phyloP scores from a whole-genome alignment of 1,140 invertebrate genomes.

The Hetaerina americana region DNA sequence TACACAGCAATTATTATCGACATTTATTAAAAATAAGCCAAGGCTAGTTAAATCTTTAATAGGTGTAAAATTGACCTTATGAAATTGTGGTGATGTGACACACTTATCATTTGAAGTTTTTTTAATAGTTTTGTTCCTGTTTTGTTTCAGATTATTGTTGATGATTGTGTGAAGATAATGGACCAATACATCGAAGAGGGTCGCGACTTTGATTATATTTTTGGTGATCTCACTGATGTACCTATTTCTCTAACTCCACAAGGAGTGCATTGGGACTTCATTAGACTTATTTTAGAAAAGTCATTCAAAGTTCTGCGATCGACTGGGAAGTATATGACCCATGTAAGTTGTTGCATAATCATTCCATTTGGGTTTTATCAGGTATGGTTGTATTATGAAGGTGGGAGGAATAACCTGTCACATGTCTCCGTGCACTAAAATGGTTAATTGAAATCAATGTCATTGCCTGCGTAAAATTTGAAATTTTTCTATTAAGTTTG shows the following conservation, averaged over 20 bases:
- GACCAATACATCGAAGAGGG: constrained; percentile 62
- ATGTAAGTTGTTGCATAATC: constrained; percentile 63
- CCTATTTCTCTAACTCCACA: constrained; percentile 63
- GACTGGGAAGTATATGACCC: constrained; percentile 77
- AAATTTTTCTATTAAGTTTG: too few species aligned
- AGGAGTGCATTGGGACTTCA: constrained; percentile 76
- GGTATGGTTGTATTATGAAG: too few species aligned
- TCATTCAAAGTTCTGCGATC: constrained; percentile 65
- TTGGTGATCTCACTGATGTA: constrained; percentile 86
- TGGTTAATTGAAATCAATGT: too few species aligned
- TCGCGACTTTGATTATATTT: constrained; percentile 81
- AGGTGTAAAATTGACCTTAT: too few species aligned
- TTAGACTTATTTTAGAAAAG: constrained; percentile 65
- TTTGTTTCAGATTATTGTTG: constrained; percentile 64
- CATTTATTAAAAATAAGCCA: too few species aligned
- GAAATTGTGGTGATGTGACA: too few species aligned
- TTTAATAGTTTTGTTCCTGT: constrained; percentile 13
- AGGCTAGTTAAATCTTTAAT: too few species aligned
- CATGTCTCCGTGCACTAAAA: too few species aligned
- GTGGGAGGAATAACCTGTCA: too few species aligned
- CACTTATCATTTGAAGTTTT: constrained; percentile 9
- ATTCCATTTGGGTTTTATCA: too few species aligned
- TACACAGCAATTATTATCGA: too few species aligned
- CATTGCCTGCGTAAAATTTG: too few species aligned
- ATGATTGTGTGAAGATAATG: constrained; percentile 74